A percentile compares a stretch with the other conserved stretches of the same genome.
Conservation (phyloP, 2,888 invertebrate species). For the Andricus quercusramuli region DNA sequence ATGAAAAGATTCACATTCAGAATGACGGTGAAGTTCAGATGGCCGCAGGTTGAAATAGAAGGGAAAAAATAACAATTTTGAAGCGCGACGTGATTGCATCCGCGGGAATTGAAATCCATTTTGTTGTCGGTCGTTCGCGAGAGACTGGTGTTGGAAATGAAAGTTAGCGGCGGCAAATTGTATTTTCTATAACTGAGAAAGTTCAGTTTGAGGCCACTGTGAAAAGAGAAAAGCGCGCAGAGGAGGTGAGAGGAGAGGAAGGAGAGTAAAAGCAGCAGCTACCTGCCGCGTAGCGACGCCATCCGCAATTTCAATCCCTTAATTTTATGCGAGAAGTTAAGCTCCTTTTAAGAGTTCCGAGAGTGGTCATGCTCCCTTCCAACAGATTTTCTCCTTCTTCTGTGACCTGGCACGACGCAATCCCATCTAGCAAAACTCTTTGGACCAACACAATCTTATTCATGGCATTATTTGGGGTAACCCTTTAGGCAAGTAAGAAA, state of each 20-base stretch:
- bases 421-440: not conserved
- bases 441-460: not conserved
- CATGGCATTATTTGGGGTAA: not conserved
- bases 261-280: not conserved
- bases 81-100: constrained; percentile 57
- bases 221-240: constrained; percentile 47
- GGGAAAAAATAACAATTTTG: constrained; percentile 52
- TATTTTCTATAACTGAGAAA: constrained; percentile 63
- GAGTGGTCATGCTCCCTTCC: constrained; percentile 45
- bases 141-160: constrained; percentile 60
- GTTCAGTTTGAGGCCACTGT: constrained; percentile 41
- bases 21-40: not conserved
- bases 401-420: not conserved
- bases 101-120: constrained; percentile 62
- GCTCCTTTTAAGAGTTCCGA: constrained; percentile 73
- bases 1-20: not conserved
- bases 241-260: constrained; percentile 43
- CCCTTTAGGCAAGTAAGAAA: no score
- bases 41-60: constrained; percentile 16
- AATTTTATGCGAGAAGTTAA: constrained; percentile 78
- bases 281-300: constrained; percentile 61
- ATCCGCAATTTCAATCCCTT: constrained; percentile 75
- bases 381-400: constrained; percentile 4
- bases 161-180: constrained; percentile 73
- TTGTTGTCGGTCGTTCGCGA: constrained; percentile 55